Evolutionary conservation across 2,797 vertebrate genomes (phyloP), one percentile per base, ranked within the genome.

Genomic region (Dipus sagitta): DNA sequence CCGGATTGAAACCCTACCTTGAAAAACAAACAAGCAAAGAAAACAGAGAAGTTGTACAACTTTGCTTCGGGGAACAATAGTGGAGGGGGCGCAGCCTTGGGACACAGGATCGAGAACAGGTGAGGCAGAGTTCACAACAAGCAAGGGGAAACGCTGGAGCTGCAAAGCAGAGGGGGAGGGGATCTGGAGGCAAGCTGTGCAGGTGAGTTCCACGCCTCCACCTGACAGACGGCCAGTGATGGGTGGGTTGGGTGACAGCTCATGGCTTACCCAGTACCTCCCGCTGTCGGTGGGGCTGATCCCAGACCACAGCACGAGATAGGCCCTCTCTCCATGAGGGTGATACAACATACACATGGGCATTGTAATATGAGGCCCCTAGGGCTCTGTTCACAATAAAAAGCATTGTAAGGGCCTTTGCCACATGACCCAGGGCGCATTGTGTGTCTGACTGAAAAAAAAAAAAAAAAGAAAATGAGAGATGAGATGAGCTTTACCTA

Each of bases 361-460:
- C 71, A 90, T 65, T 80, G 68, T 90, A 90, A 88, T 93, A 94
- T 0, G 11, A 92, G 86, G 94, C 96, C 96, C 94, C 87, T 30
- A 1, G 86, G 94, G 88, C 86, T 90, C 76, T 21, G 26, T 42
- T 84, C 93, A 97, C 94, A 97, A 94, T 96, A 78, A 92, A 94
- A 96, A 96, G 47, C 95, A 94, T 88, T 94, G 93, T 94, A 65
- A 0, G 0, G 78, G 88, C 47, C 88, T 93, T 96, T 88, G 81
- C 89, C 92, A 85, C 75, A 93, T 96, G 96, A 97, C 95, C 97
- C 96, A 96, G 77, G 70, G 90, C 87, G 84, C 52, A 93, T 85
- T 96, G 95, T 96, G 78, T 76, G 65, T 94, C 94, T 92, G 75
- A 89, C 0, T 65, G 79, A 87, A 89, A 78, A 77, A 85, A 85